A percentile compares a stretch with the other conserved stretches of the same genome.
Evolutionary conservation across 2,797 vertebrate species (phyloP).

Genomic region (Leptodactylus fallax): DNA sequence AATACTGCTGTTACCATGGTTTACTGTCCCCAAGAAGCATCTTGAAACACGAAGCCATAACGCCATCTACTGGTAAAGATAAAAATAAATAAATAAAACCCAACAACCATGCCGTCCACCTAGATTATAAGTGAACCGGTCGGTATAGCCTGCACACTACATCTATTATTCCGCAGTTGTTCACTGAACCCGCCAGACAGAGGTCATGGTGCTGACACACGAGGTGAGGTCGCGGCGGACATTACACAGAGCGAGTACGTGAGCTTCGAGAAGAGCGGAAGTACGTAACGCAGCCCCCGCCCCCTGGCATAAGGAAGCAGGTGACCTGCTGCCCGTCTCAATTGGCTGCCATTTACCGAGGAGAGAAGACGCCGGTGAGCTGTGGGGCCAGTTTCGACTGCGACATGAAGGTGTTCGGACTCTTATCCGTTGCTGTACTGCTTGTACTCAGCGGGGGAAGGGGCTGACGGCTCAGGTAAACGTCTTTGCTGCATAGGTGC

Average conservation of each 20-base stretch:
- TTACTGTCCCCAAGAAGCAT: no score
- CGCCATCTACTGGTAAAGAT: no score
- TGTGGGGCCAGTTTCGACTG: neutral
- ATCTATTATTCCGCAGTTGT: no score
- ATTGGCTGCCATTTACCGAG: neutral
- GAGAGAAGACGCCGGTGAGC: neutral
- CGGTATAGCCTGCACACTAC: no score
- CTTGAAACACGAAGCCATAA: no score
- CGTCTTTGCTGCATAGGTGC: no score
- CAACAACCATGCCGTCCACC: no score
- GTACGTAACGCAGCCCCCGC: neutral
- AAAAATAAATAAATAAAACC: no score
- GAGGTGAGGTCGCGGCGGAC: no score
- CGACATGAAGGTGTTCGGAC: slow-evolving; percentile 16
- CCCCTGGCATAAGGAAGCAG: neutral
- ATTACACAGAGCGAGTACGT: neutral
- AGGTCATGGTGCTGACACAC: neutral
- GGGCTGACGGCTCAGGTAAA: slow-evolving; percentile 46
- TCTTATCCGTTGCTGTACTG: slow-evolving; percentile 33
- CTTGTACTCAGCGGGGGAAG: slow-evolving; percentile 4
- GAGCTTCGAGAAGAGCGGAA: neutral
- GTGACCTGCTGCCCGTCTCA: neutral
- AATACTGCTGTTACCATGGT: no score
- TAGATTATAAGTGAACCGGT: no score
- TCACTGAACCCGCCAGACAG: no score